phyloP scores from a whole-genome alignment of 1,140 invertebrate species.

The Dreissena rostriformis region DNA sequence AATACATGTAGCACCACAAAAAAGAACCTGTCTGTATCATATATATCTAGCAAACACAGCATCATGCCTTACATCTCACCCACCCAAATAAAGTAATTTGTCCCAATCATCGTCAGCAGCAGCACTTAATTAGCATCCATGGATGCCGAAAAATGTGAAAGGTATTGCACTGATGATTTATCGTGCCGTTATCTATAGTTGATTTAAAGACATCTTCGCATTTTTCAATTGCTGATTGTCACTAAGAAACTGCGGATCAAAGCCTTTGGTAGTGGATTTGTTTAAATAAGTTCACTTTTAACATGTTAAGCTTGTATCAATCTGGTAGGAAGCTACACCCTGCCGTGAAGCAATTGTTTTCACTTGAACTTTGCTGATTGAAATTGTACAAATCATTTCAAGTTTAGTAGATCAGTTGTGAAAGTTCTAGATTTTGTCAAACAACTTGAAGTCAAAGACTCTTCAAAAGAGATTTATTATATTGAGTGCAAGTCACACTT shows the following conservation, averaged over 20 bases:
- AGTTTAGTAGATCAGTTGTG: too few species aligned
- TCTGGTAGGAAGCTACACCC: background rate
- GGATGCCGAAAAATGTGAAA: constrained; percentile 28
- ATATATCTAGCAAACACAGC: too few species aligned
- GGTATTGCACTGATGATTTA: constrained; percentile 44
- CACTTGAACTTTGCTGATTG: background rate
- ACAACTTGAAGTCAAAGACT: too few species aligned
- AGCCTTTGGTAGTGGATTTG: constrained; percentile 34
- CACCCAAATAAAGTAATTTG: too few species aligned
- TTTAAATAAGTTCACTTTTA: constrained; percentile 46
- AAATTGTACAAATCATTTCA: background rate
- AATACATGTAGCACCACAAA: too few species aligned
- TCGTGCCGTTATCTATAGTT: constrained; percentile 25
- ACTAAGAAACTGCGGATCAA: constrained; percentile 43
- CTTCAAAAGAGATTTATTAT: too few species aligned
- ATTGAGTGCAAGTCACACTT: too few species aligned
- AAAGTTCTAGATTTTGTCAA: too few species aligned
- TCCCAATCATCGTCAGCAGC: too few species aligned
- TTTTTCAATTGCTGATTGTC: constrained; percentile 47
- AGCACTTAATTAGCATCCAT: too few species aligned
- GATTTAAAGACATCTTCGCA: constrained; percentile 41
- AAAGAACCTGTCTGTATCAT: too few species aligned
- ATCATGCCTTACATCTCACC: too few species aligned
- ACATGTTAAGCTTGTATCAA: constrained; percentile 13
- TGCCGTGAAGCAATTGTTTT: constrained; percentile 4